phyloP scores from a whole-genome alignment of 2,113 vertebrate genomes.

The Daphoenositta chrysoptera region DNA sequence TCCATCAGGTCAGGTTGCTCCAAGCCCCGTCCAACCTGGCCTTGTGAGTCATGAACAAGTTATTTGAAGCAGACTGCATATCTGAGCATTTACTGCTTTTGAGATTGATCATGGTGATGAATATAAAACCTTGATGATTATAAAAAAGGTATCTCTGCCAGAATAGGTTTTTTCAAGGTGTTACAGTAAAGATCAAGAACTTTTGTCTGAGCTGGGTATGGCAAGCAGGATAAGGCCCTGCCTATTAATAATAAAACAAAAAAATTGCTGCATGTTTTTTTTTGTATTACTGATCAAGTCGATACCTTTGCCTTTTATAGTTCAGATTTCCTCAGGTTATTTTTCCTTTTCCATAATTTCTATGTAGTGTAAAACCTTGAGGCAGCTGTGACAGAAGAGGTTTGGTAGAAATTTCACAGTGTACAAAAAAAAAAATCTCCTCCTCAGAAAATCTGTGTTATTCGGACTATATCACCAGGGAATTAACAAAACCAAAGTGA shows the following conservation, averaged over 20 bases:
- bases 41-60: not conserved
- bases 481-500: not conserved
- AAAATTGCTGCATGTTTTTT: not conserved
- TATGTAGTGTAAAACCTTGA: not conserved
- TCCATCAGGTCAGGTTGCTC: not conserved
- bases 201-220: not conserved
- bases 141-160: not conserved
- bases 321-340: not conserved
- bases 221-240: not conserved
- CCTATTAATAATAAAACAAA: not conserved
- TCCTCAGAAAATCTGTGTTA: not conserved
- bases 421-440: not conserved
- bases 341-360: not conserved
- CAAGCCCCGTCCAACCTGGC: not conserved
- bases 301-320: not conserved
- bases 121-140: not conserved
- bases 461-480: rapidly evolving
- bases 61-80: not conserved
- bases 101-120: rapidly evolving
- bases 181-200: not conserved
- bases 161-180: not conserved
- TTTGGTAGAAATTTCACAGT: not conserved
- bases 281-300: not conserved
- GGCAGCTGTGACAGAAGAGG: not conserved
- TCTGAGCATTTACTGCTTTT: not conserved